These are phyloP conservation scores for Echinometra lucunter DNA, from an alignment of 53 echinoderm and acorn worm genomes.

Conservation along the genomic window DNA sequence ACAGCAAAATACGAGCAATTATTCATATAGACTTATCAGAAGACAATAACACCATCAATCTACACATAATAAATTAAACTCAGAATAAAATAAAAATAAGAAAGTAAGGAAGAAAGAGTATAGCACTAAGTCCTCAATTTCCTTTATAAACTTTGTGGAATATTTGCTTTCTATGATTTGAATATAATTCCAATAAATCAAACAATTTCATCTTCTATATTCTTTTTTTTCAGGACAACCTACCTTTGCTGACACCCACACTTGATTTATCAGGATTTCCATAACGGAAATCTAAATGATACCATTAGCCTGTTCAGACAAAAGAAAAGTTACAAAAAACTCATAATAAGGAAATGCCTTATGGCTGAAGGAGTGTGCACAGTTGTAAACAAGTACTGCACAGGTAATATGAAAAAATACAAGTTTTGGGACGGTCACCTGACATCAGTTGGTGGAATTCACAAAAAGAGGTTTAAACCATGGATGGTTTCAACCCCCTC, in stretches of 20 bases:
- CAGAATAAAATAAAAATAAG: neutral
- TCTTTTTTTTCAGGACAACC: neutral
- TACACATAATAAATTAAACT: neutral
- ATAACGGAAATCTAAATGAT: no score
- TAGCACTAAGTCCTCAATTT: neutral
- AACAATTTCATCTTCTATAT: neutral
- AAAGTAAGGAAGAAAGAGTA: neutral
- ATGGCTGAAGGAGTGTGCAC: no score
- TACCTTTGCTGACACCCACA: neutral
- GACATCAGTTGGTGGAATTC: no score
- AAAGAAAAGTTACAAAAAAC: no score
- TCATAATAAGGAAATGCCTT: no score
- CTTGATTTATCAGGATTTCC: neutral
- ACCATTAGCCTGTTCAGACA: no score
- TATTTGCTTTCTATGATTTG: neutral
- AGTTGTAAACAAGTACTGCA: no score
- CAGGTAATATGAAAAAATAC: no score
- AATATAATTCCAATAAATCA: neutral
- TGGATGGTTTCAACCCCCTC: no score
- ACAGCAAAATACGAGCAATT: neutral
- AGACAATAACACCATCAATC: neutral
- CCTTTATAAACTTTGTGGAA: neutral
- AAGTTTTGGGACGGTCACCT: no score
- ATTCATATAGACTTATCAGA: neutral
- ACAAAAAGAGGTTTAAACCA: no score